A percentile compares a stretch with the other conserved stretches of the same genome.
phyloP scores from a whole-genome alignment of 2,113 vertebrate species.

The Phaethornis superciliosus region DNA sequence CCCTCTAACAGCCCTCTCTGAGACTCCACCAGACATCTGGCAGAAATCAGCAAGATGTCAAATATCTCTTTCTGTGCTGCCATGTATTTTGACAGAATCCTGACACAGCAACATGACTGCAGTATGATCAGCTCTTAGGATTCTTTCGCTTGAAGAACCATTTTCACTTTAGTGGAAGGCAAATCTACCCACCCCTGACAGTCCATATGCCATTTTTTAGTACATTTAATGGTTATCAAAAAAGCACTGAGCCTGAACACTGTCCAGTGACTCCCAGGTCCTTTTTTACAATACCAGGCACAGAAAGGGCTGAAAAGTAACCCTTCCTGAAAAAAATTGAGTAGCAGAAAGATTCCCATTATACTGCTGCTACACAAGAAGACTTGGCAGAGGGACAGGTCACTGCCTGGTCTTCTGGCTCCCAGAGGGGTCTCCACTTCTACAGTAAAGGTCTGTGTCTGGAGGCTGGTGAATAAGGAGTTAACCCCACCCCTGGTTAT shows the following conservation, averaged over 20 bases:
- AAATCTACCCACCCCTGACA: neutral
- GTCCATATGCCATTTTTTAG: slow-evolving; percentile 10
- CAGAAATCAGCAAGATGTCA: neutral
- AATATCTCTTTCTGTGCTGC: neutral
- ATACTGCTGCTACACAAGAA: neutral
- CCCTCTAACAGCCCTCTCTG: neutral
- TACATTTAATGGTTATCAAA: neutral
- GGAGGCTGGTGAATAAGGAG: neutral
- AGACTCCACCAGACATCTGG: neutral
- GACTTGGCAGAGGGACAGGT: neutral
- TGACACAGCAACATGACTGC: neutral
- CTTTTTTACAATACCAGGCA: neutral
- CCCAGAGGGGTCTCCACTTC: neutral
- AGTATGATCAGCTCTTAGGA: neutral
- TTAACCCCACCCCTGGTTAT: neutral
- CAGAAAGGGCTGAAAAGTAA: neutral
- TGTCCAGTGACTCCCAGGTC: neutral
- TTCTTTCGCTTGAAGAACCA: neutral
- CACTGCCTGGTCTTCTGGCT: neutral
- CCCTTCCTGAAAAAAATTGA: neutral
- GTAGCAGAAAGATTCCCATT: neutral
- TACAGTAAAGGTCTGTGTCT: neutral
- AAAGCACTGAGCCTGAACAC: neutral
- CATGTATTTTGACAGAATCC: neutral
- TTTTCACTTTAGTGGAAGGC: neutral